Conservation (phyloP, 2,888 invertebrate species). For the Ophioninae sp. region DNA sequence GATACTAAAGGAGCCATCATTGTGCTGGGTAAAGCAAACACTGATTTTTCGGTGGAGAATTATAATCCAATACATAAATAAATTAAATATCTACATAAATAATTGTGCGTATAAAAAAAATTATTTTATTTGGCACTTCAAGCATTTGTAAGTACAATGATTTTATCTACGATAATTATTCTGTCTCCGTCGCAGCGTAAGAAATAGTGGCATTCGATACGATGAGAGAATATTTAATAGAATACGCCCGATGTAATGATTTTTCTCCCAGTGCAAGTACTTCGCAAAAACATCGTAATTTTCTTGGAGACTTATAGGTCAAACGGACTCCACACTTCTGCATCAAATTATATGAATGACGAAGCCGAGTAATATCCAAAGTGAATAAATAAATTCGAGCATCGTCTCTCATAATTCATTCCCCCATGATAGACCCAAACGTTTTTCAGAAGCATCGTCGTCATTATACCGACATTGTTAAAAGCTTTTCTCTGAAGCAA, state of each 20-base stretch:
- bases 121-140: no score
- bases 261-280: background rate
- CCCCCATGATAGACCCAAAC: background rate
- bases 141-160: no score
- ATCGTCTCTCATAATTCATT: background rate
- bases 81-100: no score
- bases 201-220: no score
- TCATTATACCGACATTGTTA: conserved; percentile 22
- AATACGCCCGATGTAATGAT: background rate
- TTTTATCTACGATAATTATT: no score
- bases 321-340: background rate
- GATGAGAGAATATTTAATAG: background rate
- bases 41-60: no score
- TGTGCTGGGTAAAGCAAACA: no score
- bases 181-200: no score
- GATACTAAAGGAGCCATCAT: no score
- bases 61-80: no score
- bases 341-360: background rate
- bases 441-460: conserved; percentile 9
- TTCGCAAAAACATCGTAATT: background rate
- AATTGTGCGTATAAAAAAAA: no score
- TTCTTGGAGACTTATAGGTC: background rate
- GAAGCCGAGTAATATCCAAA: background rate
- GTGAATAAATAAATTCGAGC: background rate
- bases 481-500: conserved; percentile 18